Evolutionary conservation across 2,113 vertebrate genomes (phyloP).

Genomic region (Nyctibius bracteatus): DNA sequence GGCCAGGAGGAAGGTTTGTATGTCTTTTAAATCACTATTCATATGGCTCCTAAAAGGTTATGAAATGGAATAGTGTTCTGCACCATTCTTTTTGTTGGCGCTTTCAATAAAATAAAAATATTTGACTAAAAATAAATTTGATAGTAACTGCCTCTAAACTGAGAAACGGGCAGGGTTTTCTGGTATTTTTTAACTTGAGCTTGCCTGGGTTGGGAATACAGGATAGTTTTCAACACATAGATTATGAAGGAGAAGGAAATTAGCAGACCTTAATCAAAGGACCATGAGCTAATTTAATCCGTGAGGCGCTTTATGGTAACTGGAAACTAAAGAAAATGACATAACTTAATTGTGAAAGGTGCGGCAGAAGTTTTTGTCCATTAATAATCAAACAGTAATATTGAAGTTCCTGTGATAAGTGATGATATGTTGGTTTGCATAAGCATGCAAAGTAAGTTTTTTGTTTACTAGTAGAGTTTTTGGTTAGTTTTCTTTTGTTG

Average conservation of each 20-base stretch:
- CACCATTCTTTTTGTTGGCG: not conserved
- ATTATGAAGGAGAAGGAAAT: not conserved
- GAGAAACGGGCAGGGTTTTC: not conserved
- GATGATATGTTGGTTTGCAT: not conserved
- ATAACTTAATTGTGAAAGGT: not conserved
- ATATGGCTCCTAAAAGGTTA: not conserved
- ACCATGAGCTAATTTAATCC: not conserved
- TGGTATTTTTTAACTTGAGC: not conserved
- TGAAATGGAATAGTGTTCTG: not conserved
- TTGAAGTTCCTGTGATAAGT: not conserved
- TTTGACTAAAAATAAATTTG: not conserved
- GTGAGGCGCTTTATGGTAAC: not conserved
- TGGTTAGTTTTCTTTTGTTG: not conserved
- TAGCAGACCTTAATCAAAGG: not conserved
- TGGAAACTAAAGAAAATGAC: not conserved
- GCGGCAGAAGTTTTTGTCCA: not conserved
- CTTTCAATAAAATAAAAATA: not conserved
- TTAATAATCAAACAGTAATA: not conserved
- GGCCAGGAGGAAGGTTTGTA: not conserved
- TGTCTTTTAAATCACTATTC: not conserved
- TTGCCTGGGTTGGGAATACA: not conserved
- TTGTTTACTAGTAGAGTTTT: not conserved
- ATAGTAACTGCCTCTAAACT: not conserved
- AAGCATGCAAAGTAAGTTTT: not conserved
- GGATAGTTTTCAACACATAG: not conserved